Evolutionary conservation across 2,888 invertebrate genomes (phyloP).

Genomic region (Athrips mouffetella): DNA sequence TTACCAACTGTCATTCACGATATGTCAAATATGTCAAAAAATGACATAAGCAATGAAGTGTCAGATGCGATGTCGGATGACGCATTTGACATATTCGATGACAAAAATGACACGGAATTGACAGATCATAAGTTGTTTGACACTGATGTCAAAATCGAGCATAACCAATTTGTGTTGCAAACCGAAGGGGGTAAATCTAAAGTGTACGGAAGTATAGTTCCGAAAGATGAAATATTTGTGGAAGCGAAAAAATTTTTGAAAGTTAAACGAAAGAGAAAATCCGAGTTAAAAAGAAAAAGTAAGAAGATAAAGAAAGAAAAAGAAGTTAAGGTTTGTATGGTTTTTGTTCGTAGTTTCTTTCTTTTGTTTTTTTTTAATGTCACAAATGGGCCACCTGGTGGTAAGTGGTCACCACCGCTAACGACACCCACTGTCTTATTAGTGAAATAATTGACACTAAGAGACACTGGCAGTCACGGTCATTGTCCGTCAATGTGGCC

Average conservation of each 20-base stretch:
- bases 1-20: neutral
- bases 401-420: too few species aligned
- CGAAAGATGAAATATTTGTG: constrained; percentile 17
- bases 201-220: constrained; percentile 17
- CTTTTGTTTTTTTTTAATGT: too few species aligned
- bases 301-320: constrained; percentile 17
- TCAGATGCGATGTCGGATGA: neutral
- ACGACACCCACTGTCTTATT: too few species aligned
- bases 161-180: constrained; percentile 14
- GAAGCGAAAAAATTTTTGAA: constrained; percentile 16
- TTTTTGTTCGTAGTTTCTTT: too few species aligned
- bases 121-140: constrained; percentile 2
- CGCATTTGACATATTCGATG: constrained; percentile 8
- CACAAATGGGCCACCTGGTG: too few species aligned
- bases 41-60: too few species aligned
- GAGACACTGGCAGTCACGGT: too few species aligned
- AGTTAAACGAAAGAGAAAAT: constrained; percentile 16
- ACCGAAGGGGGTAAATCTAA: constrained; percentile 15
- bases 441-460: too few species aligned
- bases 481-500: too few species aligned
- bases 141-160: constrained; percentile 15
- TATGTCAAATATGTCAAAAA: neutral
- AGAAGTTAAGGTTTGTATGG: constrained; percentile 2
- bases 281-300: constrained; percentile 11
- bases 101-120: constrained; percentile 11